Conservation (phyloP, 2,888 invertebrate species). For the Pantelozetes paolii region DNA sequence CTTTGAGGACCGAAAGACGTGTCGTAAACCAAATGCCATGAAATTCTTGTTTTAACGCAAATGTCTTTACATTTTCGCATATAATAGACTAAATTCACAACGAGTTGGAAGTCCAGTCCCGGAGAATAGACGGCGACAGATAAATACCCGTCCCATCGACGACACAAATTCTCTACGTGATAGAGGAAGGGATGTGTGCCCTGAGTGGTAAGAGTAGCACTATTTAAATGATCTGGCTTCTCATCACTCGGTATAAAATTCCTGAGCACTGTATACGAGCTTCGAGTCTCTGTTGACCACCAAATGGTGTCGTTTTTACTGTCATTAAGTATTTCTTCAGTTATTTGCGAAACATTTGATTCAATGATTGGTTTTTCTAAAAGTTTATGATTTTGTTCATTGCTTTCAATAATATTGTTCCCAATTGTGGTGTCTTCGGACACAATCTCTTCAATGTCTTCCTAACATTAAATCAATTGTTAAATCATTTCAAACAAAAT, state of each 20-base stretch:
- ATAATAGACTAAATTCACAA: slow-evolving; percentile 73
- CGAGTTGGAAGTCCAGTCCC: slow-evolving; percentile 71
- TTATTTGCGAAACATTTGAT: slow-evolving; percentile 26
- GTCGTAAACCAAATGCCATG: slow-evolving; percentile 84
- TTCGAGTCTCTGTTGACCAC: slow-evolving; percentile 45
- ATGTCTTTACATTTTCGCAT: slow-evolving; percentile 69
- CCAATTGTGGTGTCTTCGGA: no score
- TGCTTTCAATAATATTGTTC: not conserved
- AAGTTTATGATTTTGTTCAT: not conserved
- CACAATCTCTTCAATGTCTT: no score
- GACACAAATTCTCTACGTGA: slow-evolving; percentile 76
- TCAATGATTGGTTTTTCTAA: not conserved
- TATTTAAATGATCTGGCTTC: slow-evolving; percentile 60
- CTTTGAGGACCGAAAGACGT: slow-evolving; percentile 61
- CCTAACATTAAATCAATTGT: no score
- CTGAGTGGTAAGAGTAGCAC: slow-evolving; percentile 85
- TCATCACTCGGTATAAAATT: slow-evolving; percentile 43
- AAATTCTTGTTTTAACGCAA: slow-evolving; percentile 70
- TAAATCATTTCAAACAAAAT: not conserved
- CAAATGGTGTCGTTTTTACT: slow-evolving; percentile 18
- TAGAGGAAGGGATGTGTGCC: slow-evolving; percentile 86
- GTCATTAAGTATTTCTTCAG: not conserved
- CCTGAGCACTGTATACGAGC: slow-evolving; percentile 45
- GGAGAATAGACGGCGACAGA: slow-evolving; percentile 83
- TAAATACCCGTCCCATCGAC: slow-evolving; percentile 81